These are phyloP conservation scores for Lerista edwardsae DNA, from an alignment of 2,797 vertebrate genomes.

Conservation along the genomic window DNA sequence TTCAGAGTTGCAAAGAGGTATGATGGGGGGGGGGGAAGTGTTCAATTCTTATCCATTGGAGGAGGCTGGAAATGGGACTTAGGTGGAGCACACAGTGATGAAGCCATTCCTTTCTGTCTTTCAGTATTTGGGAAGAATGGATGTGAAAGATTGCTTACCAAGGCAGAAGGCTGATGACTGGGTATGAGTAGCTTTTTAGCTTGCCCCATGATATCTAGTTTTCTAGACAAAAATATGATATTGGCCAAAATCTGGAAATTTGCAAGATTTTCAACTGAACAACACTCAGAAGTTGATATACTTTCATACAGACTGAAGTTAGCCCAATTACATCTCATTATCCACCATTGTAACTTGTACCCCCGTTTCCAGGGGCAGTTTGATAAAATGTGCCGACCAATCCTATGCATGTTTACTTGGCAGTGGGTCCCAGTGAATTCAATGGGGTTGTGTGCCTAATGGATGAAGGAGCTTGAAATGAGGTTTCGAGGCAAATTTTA, in stretches of 20 bases:
- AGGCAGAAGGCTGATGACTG: conserved; percentile 29
- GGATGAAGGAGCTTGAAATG: no score
- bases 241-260: not conserved
- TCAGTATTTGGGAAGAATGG: conserved; percentile 64
- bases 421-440: not conserved
- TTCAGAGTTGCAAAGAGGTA: conserved; percentile 76
- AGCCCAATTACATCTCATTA: not conserved
- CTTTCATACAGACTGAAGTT: not conserved
- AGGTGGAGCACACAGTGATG: not conserved
- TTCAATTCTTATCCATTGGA: not conserved
- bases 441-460: not conserved
- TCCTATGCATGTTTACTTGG: not conserved
- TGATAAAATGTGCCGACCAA: not conserved
- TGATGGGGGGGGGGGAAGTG: not conserved
- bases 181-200: conserved; percentile 46
- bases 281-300: not conserved
- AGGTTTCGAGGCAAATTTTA: not conserved
- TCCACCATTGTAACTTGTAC: no score
- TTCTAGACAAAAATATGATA: not conserved
- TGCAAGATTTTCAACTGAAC: not conserved
- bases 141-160: conserved; percentile 38
- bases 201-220: not conserved
- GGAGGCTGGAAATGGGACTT: not conserved
- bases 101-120: conserved; percentile 14
- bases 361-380: not conserved